phyloP scores from a whole-genome alignment of 2,888 invertebrate genomes.

The Andrena hattorfiana region DNA sequence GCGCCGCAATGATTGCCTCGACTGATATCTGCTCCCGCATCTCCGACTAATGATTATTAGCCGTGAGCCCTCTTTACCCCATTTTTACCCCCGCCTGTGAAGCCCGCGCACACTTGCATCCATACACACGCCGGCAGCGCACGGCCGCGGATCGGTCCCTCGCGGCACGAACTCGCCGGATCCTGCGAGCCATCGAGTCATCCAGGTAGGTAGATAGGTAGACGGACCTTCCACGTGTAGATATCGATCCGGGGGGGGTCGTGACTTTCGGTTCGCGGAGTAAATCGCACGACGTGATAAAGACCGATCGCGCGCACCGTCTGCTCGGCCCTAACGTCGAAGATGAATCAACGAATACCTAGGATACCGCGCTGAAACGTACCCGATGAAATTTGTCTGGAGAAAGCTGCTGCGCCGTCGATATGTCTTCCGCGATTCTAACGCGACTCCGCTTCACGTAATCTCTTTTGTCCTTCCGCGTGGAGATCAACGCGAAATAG shows the following conservation, averaged over 20 bases:
- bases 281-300: constrained; percentile 68
- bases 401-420: neutral
- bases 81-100: constrained; percentile 64
- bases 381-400: neutral
- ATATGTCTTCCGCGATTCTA: constrained; percentile 17
- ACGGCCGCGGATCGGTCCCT: constrained; percentile 69
- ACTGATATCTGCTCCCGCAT: constrained; percentile 80
- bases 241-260: constrained; percentile 63
- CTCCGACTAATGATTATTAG: constrained; percentile 81
- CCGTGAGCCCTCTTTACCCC: constrained; percentile 72
- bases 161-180: constrained; percentile 53
- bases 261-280: constrained; percentile 71
- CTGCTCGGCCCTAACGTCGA: neutral
- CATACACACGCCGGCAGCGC: constrained; percentile 32
- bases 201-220: constrained; percentile 58
- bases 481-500: constrained; percentile 54
- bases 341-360: neutral
- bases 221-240: constrained; percentile 58
- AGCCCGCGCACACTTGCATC: constrained; percentile 64
- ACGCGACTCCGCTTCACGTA: constrained; percentile 50
- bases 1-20: constrained; percentile 79
- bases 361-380: neutral
- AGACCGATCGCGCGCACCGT: constrained; percentile 64
- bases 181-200: constrained; percentile 63
- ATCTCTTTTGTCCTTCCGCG: constrained; percentile 59